Base-by-base conservation (phyloP, 1,140 invertebrate genomes). In the Muscidifurax raptorellus region DNA sequence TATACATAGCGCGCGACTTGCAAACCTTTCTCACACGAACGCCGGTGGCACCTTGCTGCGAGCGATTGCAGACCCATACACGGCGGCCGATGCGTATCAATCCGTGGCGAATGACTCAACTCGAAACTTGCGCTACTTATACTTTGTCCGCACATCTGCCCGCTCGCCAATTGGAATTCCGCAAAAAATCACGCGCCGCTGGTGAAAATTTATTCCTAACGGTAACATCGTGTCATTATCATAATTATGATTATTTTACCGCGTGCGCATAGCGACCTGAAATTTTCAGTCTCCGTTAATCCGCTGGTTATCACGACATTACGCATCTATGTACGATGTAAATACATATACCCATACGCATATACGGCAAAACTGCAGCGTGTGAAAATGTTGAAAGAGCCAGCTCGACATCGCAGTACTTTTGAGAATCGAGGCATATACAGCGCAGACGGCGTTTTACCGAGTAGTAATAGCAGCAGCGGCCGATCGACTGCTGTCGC, bases 61-160 rank as follows among this genome's bases (percentile, higher is more conserved):
- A 15, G 7, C 7, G 22, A 7, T 52, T 27, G 40, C 18, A 32
- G 69, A 30, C 47, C 22, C 28, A 25, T n/a, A 25, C 18, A 25
- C 28, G 40, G 9, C 69, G 88, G 77, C 87, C 86, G 89, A 90
- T 90, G 89, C 86, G 84, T 90, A 90, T 90, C 88, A 88, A 89
- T 88, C 89, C 89, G 85, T 89, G 89, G 87, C 88, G 88, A 87
- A 82, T 87, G 87, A 88, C 71, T 87, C 86, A 88, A 88, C 87
- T 76, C 59, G 36, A 12, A 64, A 47, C 44, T 22, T 40, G 27
- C 32, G 27, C 75, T 74, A 32, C 71, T 9, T 13, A n/a, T n/a
- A 47, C 72, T n/a, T 28, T 27, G 66, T 28, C 59, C 22, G 13
- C 64, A 80, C 64, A 67, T 69, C 30, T 67, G 78, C 77, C 27